Conservation (phyloP, 2,113 vertebrate species). For the Octodon degus region DNA sequence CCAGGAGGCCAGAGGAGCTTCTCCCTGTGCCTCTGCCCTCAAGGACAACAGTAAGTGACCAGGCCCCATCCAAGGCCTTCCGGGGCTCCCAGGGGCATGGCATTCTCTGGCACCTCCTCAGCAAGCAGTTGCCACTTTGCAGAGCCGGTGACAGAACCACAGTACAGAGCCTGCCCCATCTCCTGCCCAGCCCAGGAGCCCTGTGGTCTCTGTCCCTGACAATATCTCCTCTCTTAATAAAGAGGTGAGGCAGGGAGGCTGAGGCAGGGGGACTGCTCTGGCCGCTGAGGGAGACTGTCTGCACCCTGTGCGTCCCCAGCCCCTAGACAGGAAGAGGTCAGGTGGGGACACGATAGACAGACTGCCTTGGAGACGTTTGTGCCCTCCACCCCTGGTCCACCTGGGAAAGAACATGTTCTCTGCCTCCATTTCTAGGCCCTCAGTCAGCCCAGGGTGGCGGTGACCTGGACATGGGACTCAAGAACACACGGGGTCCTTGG, state of each 20-base stretch:
- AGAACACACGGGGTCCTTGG: not conserved
- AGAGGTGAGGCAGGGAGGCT: no score
- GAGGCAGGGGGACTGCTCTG: not conserved
- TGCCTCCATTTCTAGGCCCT: not conserved
- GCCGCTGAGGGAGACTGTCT: not conserved
- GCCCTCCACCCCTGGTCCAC: not conserved
- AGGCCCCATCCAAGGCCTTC: not conserved
- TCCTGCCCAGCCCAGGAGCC: not conserved
- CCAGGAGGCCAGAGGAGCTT: not conserved
- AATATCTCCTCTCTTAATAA: no score
- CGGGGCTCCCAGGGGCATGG: no score
- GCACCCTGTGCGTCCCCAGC: not conserved
- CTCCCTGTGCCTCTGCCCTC: not conserved
- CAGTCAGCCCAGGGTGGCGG: not conserved
- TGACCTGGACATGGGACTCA: not conserved
- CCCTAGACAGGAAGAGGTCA: not conserved
- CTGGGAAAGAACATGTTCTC: not conserved
- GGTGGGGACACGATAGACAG: not conserved
- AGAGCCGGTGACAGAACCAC: not conserved
- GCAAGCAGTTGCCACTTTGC: not conserved
- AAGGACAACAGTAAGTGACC: no score
- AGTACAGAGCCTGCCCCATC: not conserved
- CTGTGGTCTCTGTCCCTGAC: no score
- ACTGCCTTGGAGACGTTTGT: not conserved
- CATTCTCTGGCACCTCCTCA: not conserved